These are phyloP conservation scores for Artemia sinica DNA, from an alignment of 2,888 invertebrate species.

Conservation along the genomic window DNA sequence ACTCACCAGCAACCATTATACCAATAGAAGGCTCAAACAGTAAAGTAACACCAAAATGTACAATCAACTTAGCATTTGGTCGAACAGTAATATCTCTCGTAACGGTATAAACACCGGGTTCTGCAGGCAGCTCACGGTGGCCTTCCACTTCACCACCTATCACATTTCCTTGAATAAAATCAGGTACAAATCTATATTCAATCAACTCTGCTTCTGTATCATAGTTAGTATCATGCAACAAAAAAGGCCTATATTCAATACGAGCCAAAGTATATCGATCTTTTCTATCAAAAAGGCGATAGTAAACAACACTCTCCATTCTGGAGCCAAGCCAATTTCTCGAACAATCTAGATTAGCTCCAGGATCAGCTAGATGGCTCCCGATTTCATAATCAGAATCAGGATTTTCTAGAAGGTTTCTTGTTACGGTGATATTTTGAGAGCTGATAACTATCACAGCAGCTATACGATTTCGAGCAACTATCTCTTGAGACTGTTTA, in stretches of 20 bases:
- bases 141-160: conserved; percentile 89
- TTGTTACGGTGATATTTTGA: conserved; percentile 64
- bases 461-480: conserved; percentile 76
- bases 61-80: conserved; percentile 72
- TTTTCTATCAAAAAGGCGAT: conserved; percentile 43
- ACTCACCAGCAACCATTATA: conserved; percentile 83
- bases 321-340: conserved; percentile 78
- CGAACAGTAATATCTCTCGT: conserved; percentile 81
- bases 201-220: conserved; percentile 63
- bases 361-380: conserved; percentile 84
- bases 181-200: conserved; percentile 56
- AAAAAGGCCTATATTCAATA: conserved; percentile 74
- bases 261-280: conserved; percentile 87
- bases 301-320: conserved; percentile 45
- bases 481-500: conserved; percentile 61
- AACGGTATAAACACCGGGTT: conserved; percentile 68
- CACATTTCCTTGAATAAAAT: conserved; percentile 50
- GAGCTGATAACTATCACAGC: conserved; percentile 66
- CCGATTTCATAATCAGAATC: conserved; percentile 84
- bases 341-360: conserved; percentile 77
- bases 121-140: conserved; percentile 49
- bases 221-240: conserved; percentile 73
- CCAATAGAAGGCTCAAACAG: conserved; percentile 79
- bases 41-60: conserved; percentile 72
- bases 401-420: conserved; percentile 81